Conservation (phyloP, 1,140 invertebrate species). For the Alviniconcha marisindica region DNA sequence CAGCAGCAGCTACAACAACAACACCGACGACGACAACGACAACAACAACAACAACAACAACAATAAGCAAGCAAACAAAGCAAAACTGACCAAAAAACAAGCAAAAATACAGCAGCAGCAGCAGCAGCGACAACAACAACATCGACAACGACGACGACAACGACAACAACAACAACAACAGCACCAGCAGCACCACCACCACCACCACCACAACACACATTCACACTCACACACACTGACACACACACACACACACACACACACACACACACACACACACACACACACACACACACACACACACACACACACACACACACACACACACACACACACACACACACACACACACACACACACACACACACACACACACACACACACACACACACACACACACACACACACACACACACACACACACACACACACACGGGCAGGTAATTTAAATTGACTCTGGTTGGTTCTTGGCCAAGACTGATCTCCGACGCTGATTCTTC, state of each 20-base stretch:
- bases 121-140: background rate
- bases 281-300: background rate
- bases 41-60: too few species aligned
- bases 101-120: background rate
- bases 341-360: background rate
- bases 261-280: slow-evolving; percentile 39
- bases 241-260: background rate
- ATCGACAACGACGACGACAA: too few species aligned
- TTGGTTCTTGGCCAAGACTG: too few species aligned
- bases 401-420: background rate
- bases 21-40: too few species aligned
- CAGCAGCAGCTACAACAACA: background rate
- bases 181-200: too few species aligned
- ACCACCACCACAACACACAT: background rate
- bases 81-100: background rate
- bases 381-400: too few species aligned
- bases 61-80: background rate
- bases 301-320: background rate
- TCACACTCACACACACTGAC: background rate
- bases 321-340: slow-evolving; percentile 12
- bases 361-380: background rate
- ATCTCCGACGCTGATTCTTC: background rate
- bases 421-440: background rate
- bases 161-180: too few species aligned
- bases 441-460: background rate